These are phyloP conservation scores for Pseudorasbora parva DNA, from an alignment of 2,113 vertebrate species.

Conservation along the genomic window DNA sequence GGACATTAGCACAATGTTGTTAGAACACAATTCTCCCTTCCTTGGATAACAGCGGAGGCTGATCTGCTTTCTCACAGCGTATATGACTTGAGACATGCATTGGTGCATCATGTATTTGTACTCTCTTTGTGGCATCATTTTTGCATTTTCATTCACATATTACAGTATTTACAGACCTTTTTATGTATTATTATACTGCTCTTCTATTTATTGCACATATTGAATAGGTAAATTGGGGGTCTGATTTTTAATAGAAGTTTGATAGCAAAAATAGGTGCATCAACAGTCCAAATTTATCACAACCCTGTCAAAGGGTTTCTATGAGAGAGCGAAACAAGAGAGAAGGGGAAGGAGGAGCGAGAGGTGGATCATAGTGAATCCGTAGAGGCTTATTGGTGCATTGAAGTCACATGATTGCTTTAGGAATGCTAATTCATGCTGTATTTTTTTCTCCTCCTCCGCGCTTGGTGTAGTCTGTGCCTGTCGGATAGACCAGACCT, in stretches of 20 bases:
- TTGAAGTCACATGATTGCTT: conserved; percentile 57
- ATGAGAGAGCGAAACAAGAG: conserved; percentile 53
- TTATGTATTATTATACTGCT: background rate
- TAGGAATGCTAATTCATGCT: conserved; percentile 64
- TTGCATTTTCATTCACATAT: background rate
- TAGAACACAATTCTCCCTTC: background rate
- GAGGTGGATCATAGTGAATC: conserved; percentile 47
- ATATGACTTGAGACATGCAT: background rate
- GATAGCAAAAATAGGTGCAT: background rate
- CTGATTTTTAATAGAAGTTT: background rate
- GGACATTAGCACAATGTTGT: conserved; percentile 2
- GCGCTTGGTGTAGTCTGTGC: conserved; percentile 55
- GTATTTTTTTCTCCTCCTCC: conserved; percentile 57
- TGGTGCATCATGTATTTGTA: background rate
- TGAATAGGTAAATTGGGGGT: background rate
- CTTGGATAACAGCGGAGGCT: background rate
- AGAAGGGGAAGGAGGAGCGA: conserved; percentile 36
- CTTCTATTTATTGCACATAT: background rate
- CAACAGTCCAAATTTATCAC: conserved; percentile 31
- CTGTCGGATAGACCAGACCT: conserved; percentile 54
- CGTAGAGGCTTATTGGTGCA: conserved; percentile 43
- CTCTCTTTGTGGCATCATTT: background rate
- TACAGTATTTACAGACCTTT: background rate
- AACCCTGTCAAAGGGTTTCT: conserved; percentile 53
- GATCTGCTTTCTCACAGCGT: background rate